These are phyloP conservation scores for Yponomeuta evonymella DNA, from an alignment of 2,888 invertebrate genomes.

Conservation along the genomic window DNA sequence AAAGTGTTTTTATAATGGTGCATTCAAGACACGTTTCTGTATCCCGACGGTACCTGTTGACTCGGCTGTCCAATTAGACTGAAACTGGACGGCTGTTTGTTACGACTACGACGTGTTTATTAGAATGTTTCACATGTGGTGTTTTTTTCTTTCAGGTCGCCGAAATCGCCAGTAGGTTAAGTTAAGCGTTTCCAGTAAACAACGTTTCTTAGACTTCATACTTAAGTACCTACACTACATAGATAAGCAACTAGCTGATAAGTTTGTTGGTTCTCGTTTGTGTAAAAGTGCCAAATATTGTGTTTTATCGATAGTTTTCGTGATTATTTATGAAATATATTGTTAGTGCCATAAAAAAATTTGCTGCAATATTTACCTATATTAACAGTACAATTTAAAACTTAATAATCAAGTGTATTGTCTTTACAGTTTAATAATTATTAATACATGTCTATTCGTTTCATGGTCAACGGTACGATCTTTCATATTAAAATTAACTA, in stretches of 20 bases:
- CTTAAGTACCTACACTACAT: not conserved
- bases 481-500: constrained; percentile 60
- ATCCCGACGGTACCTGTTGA: too few species aligned
- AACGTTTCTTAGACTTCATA: constrained; percentile 26
- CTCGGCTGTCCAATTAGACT: too few species aligned
- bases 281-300: constrained; percentile 66
- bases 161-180: constrained; percentile 63
- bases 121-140: not conserved
- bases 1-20: too few species aligned
- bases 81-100: not conserved
- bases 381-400: constrained; percentile 32
- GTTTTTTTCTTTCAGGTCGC: constrained; percentile 54
- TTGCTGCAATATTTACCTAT: constrained; percentile 36
- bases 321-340: constrained; percentile 6
- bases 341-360: constrained; percentile 27
- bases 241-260: constrained; percentile 22
- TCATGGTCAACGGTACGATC: constrained; percentile 49
- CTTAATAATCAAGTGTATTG: constrained; percentile 35
- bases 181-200: constrained; percentile 22
- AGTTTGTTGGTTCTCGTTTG: constrained; percentile 50
- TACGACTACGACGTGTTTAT: not conserved
- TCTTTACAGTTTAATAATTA: constrained; percentile 37
- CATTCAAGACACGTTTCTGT: too few species aligned
- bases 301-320: constrained; percentile 23
- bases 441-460: constrained; percentile 40